Base-by-base conservation (phyloP, 2,797 vertebrate genomes). In the Ctenopoma multispine region DNA sequence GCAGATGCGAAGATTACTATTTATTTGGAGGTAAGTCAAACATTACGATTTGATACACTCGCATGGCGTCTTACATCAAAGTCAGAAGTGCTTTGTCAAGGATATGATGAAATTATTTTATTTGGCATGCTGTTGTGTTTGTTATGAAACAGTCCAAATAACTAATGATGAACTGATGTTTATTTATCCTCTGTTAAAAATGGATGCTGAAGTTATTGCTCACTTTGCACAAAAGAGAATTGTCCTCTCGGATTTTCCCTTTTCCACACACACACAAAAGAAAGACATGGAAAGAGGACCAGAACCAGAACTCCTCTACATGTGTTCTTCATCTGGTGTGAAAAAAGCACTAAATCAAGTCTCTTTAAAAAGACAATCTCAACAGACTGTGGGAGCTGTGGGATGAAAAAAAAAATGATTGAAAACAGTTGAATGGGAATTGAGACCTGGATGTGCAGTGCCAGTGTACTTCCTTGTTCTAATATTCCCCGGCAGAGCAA, bases 281-380 rank as follows among this genome's bases (percentile, higher is more conserved):
- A 44, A 43, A 51, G 5, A 18, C 27, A 57, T 31, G 49, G 58
- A 87, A 79, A 84, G 20, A 65, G 53, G 57, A 81, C 41, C 38
- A 59, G 41, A 78, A 80, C 63, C 46, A 8, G 76, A 49, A 74
- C 70, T 77, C 13, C 18, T 80, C 59, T n/a, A 90, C 94, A 94
- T 89, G 61, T 94, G 93, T 89, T 93, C 80, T 72, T 92, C 89
- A 92, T 94, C 89, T 92, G 77, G 77, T 90, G 89, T 80, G 80
- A 91, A 90, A 86, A 76, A 54, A 46, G 65, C 75, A 59, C 41
- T 83, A 84, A 86, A 80, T 85, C 85, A 87, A 41, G 18, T 0
- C 59, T 77, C 62, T 68, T 40, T 41, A 20, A 46, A 72, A 73
- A 56, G 50, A 69, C 34, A 18, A 43, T 77, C 63, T 80, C 75